A percentile compares a stretch with the other conserved stretches of the same genome.
Conservation (phyloP, 2,888 invertebrate genomes). For the Nycteola revayana region DNA sequence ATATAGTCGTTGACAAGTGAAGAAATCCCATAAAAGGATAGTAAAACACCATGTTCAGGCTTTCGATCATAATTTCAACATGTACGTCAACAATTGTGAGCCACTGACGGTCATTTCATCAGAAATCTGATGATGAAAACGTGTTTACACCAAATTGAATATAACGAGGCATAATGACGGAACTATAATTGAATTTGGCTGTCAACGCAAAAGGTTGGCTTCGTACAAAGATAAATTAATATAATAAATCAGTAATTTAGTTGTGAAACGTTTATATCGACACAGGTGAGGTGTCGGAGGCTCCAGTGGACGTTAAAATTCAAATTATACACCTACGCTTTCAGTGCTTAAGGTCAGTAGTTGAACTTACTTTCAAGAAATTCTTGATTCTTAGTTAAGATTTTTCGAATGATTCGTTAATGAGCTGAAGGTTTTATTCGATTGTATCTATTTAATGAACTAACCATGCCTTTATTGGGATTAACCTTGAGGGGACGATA, state of each 20-base stretch:
- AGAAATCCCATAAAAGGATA: background rate
- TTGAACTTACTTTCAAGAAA: slow-evolving; percentile 21
- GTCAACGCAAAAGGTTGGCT: slow-evolving; percentile 30
- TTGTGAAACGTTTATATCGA: slow-evolving; percentile 28
- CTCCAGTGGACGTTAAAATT: slow-evolving; percentile 19
- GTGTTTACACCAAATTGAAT: slow-evolving; percentile 38
- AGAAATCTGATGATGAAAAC: slow-evolving; percentile 31
- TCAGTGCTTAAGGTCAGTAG: slow-evolving; percentile 16
- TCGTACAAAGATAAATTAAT: slow-evolving; percentile 15
- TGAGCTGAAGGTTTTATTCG: slow-evolving; percentile 22
- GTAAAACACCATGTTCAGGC: slow-evolving; percentile 4
- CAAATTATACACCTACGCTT: slow-evolving; percentile 25
- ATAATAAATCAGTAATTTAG: slow-evolving; percentile 17
- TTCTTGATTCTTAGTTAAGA: slow-evolving; percentile 18
- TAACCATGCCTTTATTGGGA: slow-evolving; percentile 16
- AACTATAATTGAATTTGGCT: slow-evolving; percentile 38
- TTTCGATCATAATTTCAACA: slow-evolving; percentile 11
- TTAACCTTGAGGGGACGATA: slow-evolving; percentile 21
- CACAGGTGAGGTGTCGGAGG: slow-evolving; percentile 18
- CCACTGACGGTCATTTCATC: slow-evolving; percentile 28
- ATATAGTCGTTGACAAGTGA: too few relatives aligned
- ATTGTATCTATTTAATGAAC: slow-evolving; percentile 22
- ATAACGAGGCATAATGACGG: slow-evolving; percentile 37
- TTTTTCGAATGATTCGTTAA: slow-evolving; percentile 22
- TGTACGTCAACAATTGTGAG: slow-evolving; percentile 9